phyloP scores from a whole-genome alignment of 2,113 vertebrate genomes.

The Dromas ardeola region DNA sequence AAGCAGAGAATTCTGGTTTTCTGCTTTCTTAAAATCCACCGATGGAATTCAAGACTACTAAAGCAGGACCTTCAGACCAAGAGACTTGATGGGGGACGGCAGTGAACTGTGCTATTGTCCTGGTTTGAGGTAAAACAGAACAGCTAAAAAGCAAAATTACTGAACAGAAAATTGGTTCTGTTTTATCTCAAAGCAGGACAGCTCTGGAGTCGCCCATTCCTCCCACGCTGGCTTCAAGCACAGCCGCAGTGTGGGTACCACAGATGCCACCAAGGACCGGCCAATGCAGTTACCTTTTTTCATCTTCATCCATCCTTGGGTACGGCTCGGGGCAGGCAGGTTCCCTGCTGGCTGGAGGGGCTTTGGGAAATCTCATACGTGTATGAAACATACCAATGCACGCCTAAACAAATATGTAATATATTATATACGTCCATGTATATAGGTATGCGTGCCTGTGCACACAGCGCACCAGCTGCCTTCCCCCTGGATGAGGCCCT shows the following conservation, averaged over 20 bases:
- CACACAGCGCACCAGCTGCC: not conserved
- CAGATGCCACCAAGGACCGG: not conserved
- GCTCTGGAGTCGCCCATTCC: not conserved
- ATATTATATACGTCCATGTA: rapidly evolving
- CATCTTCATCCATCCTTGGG: not conserved
- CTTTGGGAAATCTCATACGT: not conserved
- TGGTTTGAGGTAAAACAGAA: not conserved
- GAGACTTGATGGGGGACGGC: not conserved
- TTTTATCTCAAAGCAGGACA: not conserved
- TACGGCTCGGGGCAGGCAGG: not conserved
- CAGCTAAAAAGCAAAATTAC: not conserved
- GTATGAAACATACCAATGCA: not conserved
- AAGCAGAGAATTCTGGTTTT: not conserved
- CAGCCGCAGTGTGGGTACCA: not conserved
- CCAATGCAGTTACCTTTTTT: too few relatives aligned
- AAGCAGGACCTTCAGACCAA: not conserved
- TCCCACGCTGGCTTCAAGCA: not conserved
- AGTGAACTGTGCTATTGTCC: not conserved
- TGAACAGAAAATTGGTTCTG: not conserved
- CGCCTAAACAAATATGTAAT: not conserved
- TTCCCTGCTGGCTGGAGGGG: not conserved
- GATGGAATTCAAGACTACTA: not conserved
- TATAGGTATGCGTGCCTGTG: rapidly evolving
- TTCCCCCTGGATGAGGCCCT: not conserved
- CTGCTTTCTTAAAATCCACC: not conserved